Conservation (phyloP, 1,140 invertebrate species). For the Centruroides sculpturatus region DNA sequence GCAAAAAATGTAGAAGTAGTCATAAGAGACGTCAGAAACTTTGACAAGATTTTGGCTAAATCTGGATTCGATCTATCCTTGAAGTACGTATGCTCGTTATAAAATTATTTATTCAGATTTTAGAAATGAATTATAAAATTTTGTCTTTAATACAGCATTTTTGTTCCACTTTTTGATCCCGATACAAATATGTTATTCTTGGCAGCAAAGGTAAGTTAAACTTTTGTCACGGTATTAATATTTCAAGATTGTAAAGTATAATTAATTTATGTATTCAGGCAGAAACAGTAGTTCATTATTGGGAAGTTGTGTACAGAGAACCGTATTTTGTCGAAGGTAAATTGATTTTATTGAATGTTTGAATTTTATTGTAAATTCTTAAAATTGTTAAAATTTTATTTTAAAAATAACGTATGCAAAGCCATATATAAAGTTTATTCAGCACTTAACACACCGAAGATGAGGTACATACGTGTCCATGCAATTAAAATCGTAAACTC, state of each 20-base stretch:
- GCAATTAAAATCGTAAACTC: too few species aligned
- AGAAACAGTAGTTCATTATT: conserved; percentile 69
- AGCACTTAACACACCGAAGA: too few species aligned
- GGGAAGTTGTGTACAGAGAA: conserved; percentile 68
- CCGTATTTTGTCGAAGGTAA: conserved; percentile 66
- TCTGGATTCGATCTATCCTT: conserved; percentile 68
- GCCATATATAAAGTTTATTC: too few species aligned
- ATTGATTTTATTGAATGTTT: not conserved
- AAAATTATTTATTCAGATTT: too few species aligned
- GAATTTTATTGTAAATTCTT: too few species aligned
- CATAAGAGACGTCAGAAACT: conserved; percentile 69
- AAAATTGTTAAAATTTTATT: too few species aligned
- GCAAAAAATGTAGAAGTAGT: conserved; percentile 67
- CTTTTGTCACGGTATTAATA: not conserved
- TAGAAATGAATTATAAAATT: not conserved
- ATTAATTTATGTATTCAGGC: conserved; percentile 30
- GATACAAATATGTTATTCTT: conserved; percentile 90
- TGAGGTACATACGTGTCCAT: too few species aligned
- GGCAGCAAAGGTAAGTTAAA: conserved; percentile 49
- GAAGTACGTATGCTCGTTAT: conserved; percentile 37
- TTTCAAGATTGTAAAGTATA: not conserved
- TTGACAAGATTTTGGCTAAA: conserved; percentile 57
- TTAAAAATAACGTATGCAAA: too few species aligned
- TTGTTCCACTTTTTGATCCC: conserved; percentile 41
- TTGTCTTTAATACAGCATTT: conserved; percentile 16